Evolutionary conservation across 2,797 vertebrate genomes (phyloP).

Genomic region (Huso huso): DNA sequence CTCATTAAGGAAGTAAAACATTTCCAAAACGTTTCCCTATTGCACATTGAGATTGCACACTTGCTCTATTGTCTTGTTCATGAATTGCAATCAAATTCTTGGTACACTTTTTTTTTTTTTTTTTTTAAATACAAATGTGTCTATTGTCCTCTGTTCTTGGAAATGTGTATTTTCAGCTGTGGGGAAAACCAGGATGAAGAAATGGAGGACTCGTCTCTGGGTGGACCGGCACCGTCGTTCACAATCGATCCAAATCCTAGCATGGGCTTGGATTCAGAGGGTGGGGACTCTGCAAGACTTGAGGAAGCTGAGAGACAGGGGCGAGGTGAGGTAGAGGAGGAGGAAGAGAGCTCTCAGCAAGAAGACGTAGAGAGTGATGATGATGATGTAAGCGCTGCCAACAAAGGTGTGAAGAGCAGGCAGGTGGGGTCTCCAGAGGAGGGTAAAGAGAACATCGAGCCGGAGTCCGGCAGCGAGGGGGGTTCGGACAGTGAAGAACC

Average conservation of each 20-base stretch:
- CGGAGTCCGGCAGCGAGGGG: neutral
- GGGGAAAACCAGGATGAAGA: slow-evolving; percentile 42
- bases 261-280: neutral
- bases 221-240: slow-evolving; percentile 29
- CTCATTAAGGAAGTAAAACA: neutral
- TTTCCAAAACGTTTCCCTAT: too few relatives aligned
- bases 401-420: neutral
- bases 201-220: slow-evolving; percentile 49
- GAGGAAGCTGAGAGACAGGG: neutral
- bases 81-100: neutral
- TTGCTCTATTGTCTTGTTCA: neutral
- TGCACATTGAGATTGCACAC: too few relatives aligned
- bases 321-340: slow-evolving; percentile 9
- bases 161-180: slow-evolving; percentile 28
- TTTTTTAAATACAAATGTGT: neutral
- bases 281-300: neutral
- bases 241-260: slow-evolving; percentile 32
- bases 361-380: neutral
- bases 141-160: slow-evolving; percentile 8
- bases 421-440: neutral
- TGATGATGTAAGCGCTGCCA: neutral
- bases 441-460: slow-evolving; percentile 21
- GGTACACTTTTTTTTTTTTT: neutral
- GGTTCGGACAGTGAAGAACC: neutral
- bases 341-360: neutral